These are phyloP conservation scores for Helicolenus hilgendorfi DNA, from an alignment of 2,797 vertebrate species.

Conservation along the genomic window DNA sequence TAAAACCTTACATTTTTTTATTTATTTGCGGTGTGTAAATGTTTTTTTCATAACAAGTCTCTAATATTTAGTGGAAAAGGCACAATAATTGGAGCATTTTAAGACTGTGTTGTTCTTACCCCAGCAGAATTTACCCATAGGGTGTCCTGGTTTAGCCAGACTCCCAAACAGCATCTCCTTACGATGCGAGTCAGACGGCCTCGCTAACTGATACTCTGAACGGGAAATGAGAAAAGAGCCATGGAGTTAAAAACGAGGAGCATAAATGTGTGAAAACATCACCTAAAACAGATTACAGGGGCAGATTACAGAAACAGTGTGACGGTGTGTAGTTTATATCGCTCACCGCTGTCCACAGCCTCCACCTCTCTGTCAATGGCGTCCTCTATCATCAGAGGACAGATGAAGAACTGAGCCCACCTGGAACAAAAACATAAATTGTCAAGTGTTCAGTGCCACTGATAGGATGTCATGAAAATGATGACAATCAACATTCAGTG, in stretches of 20 bases:
- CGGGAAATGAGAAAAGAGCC: constrained; percentile 22
- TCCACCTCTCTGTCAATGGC: constrained; percentile 97
- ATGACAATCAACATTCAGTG: background rate
- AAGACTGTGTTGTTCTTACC: constrained; percentile 85
- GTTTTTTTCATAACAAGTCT: background rate
- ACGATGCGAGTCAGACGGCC: constrained; percentile 95
- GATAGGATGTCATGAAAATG: background rate
- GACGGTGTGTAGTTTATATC: background rate
- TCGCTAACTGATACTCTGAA: constrained; percentile 95
- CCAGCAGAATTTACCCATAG: constrained; percentile 98
- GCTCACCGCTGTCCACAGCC: constrained; percentile 97
- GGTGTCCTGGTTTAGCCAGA: constrained; percentile 94
- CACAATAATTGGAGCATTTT: no score
- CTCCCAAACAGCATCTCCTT: constrained; percentile 98
- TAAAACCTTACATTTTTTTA: background rate
- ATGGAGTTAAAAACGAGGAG: background rate
- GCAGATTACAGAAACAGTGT: background rate
- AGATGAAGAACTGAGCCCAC: constrained; percentile 98
- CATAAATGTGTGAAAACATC: background rate
- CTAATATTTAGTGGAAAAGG: background rate
- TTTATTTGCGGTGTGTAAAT: background rate
- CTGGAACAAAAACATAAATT: constrained; percentile 80
- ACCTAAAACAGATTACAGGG: background rate
- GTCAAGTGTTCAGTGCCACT: background rate
- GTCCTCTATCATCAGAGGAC: constrained; percentile 96